Evolutionary conservation across 2,113 vertebrate species (phyloP), one percentile per base, ranked within the genome.

Genomic region (Phalacrocorax brasilianus): DNA sequence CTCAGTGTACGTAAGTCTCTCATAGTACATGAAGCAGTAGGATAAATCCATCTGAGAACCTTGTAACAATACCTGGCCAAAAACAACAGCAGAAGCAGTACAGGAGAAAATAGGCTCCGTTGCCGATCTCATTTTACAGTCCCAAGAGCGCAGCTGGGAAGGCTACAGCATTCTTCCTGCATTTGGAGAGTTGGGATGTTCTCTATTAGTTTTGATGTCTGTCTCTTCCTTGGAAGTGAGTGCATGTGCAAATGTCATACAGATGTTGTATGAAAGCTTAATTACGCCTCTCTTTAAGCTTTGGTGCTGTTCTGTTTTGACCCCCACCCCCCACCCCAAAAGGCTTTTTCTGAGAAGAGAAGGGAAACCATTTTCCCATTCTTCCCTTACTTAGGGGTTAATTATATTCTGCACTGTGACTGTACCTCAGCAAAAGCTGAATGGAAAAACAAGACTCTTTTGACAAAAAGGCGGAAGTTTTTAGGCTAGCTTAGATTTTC

Each of bases 181-280:
- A 3, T 87, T 91, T 13, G 22, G 49, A 49, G 88, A 61, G 49
- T 76, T 0, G 50, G 91, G 95, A 89, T 97, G 95, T 95, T 97
- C 97, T 85, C 86, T 84, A 96, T 95, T 95, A 93, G 88, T 95
- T 96, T 92, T 97, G 77, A 97, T 88, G 82, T 95, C 62, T 91
- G 62, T 93, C 16, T 66, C 45, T 87, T 96, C 93, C 52, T 78
- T 97, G 89, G 73, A 95, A 95, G 73, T 67, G 83, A 94, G 62
- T 14, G 42, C 38, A 86, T 93, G 93, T 94, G 95, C 88, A 95
- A 95, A 97, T 96, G 94, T 88, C 66, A 91, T 84, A 66, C 95
- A 97, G 96, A 97, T 97, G 96, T 96, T 86, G 66, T 83, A 85
- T 82, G 68, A 78, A 91, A 93, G 91, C 79, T 85, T 95, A 96